A percentile compares a stretch with the other conserved stretches of the same genome.
phyloP scores from a whole-genome alignment of 2,113 vertebrate genomes.

The Megaceryle maxima region DNA sequence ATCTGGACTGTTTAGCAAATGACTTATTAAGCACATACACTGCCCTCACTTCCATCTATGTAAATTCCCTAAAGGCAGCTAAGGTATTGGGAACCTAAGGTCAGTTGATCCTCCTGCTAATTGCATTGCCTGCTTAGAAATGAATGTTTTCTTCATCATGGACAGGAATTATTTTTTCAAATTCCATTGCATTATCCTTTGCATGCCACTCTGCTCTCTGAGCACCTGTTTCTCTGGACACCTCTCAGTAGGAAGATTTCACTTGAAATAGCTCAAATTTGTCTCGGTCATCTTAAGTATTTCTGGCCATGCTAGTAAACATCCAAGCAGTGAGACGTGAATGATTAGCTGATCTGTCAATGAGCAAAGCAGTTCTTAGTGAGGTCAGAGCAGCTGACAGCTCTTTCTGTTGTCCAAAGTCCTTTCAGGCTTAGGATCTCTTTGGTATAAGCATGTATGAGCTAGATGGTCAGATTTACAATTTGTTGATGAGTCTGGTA shows the following conservation, averaged over 20 bases:
- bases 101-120: background rate
- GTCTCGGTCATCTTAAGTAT: background rate
- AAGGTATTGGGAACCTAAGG: background rate
- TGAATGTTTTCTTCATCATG: background rate
- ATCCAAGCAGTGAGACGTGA: background rate
- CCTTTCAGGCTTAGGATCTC: background rate
- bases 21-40: background rate
- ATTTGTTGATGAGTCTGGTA: slow-evolving; percentile 36
- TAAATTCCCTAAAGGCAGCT: background rate
- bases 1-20: slow-evolving; percentile 11
- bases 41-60: background rate
- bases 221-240: background rate
- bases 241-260: background rate
- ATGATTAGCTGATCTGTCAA: background rate
- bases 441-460: slow-evolving; percentile 38
- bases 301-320: background rate
- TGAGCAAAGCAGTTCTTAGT: background rate
- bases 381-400: background rate
- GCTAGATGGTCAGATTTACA: slow-evolving; percentile 56
- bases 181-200: background rate
- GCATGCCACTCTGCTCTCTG: background rate
- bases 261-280: background rate
- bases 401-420: background rate
- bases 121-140: background rate
- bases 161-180: background rate